Conservation (phyloP, 92 coral and sea anemone genomes). For the Pocillopora grandis region DNA sequence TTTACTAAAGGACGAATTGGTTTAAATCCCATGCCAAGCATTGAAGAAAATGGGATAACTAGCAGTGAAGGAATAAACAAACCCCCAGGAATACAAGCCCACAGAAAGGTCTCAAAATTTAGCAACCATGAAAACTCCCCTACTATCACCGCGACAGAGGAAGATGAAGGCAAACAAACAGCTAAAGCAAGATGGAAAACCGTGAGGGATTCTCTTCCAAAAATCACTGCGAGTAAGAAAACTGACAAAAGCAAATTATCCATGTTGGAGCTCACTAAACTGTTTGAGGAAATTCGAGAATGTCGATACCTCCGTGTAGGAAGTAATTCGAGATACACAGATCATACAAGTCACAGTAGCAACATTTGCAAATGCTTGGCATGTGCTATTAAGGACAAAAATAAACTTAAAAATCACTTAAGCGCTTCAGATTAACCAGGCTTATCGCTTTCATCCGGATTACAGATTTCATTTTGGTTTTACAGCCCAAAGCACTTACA, state of each 20-base stretch:
- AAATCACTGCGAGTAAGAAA: constrained; percentile 47
- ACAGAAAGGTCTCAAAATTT: not conserved
- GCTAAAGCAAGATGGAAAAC: constrained; percentile 69
- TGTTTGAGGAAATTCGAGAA: constrained; percentile 82
- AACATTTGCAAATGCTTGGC: constrained; percentile 72
- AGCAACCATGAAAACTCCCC: not conserved
- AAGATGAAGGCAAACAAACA: constrained; percentile 52
- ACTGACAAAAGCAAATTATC: constrained; percentile 74
- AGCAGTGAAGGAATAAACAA: not conserved
- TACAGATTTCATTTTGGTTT: not conserved
- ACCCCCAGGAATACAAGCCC: not conserved
- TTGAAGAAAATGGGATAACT: constrained; percentile 13
- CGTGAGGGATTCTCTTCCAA: constrained; percentile 66
- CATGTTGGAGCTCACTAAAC: constrained; percentile 66
- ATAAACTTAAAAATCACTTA: constrained; percentile 71
- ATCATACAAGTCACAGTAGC: constrained; percentile 45
- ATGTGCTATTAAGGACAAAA: constrained; percentile 68
- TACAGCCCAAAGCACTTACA: not conserved
- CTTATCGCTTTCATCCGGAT: not conserved
- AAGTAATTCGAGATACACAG: constrained; percentile 62
- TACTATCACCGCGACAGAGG: constrained; percentile 48
- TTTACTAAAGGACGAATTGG: not conserved
- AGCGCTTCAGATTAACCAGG: constrained; percentile 64
- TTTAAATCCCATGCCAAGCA: constrained; percentile 18
- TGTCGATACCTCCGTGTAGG: constrained; percentile 85